Evolutionary conservation across 2,888 invertebrate genomes (phyloP), one percentile per base, ranked within the genome.

Genomic region (Miltochrista miniata): DNA sequence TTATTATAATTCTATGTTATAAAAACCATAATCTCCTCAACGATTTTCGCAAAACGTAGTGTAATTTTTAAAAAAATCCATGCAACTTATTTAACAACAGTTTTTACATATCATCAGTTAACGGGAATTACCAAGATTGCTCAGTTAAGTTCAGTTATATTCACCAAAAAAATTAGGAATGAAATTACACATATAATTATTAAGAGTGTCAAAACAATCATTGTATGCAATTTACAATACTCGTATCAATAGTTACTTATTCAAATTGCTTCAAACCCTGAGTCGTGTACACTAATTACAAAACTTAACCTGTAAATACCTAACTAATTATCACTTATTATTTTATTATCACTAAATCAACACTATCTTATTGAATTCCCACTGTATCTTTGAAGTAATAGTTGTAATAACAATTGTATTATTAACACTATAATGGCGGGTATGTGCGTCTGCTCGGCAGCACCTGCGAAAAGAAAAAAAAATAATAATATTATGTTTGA

Each of bases 301-400:
- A 42, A 54, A 55, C 64, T 51, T 50, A 54, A 59, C 53, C 37
- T 61, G 59, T 55, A 54, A 56, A 58, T 53, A 24, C 5, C 5
- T 24, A 24, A 24, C 5, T 24, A 24, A 24, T 24, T 24, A 24
- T 24, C 18, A 24, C 18, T 24, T 4, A 5, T 24, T 24, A 4
- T 24, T n/a, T 30, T 33, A 7, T 56, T 55, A 48, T 39, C 24
- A 7, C 34, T 51, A 8, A 71, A 36, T 50, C 74, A 86, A 81
- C 18, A 24, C 86, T 90, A 90, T 85, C 90, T 90, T 68, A 90
- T 81, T 11, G 85, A 81, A 1, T 82, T 77, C 42, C 83, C 86
- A 1, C 82, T 80, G 52, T 81, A 85, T 53, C 80, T 84, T 54
- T 83, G 80, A 68, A 89, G 62, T 45, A 86, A 59, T 51, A 87